Evolutionary conservation across 2,797 vertebrate genomes (phyloP).

Genomic region (Pelodytes ibericus): DNA sequence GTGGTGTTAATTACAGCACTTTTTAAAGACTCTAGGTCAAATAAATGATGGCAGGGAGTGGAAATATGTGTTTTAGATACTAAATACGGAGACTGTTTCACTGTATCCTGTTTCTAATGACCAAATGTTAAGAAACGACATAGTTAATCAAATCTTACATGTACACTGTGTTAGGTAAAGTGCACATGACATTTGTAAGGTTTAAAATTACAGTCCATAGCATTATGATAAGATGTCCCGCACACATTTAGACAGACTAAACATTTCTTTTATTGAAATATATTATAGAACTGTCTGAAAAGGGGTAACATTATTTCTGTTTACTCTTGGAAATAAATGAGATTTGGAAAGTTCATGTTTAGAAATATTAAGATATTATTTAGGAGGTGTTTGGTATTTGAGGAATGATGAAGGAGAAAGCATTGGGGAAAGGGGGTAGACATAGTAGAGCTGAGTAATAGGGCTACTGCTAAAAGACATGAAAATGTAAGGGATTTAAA

Average conservation of each 20-base stretch:
- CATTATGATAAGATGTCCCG: slow-evolving; percentile 10
- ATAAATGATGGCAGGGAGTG: slow-evolving; percentile 27
- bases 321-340: neutral
- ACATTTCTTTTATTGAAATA: slow-evolving; percentile 31
- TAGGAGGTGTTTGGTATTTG: no score
- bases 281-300: slow-evolving; percentile 4
- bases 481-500: no score
- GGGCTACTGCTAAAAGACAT: no score
- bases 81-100: slow-evolving; percentile 18
- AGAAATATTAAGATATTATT: neutral
- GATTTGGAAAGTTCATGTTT: neutral
- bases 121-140: slow-evolving; percentile 15
- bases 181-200: slow-evolving; percentile 10
- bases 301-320: neutral
- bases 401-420: no score
- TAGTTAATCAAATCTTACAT: slow-evolving; percentile 41
- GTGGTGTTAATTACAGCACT: slow-evolving; percentile 21
- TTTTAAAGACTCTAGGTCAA: slow-evolving; percentile 30
- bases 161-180: slow-evolving; percentile 17
- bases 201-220: slow-evolving; percentile 3
- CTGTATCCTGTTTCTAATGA: slow-evolving; percentile 21
- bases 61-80: slow-evolving; percentile 32
- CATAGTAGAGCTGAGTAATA: no score
- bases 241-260: slow-evolving; percentile 37
- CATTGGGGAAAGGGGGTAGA: no score